Conservation (phyloP, 2,888 invertebrate genomes). For the Deroplatys truncata region DNA sequence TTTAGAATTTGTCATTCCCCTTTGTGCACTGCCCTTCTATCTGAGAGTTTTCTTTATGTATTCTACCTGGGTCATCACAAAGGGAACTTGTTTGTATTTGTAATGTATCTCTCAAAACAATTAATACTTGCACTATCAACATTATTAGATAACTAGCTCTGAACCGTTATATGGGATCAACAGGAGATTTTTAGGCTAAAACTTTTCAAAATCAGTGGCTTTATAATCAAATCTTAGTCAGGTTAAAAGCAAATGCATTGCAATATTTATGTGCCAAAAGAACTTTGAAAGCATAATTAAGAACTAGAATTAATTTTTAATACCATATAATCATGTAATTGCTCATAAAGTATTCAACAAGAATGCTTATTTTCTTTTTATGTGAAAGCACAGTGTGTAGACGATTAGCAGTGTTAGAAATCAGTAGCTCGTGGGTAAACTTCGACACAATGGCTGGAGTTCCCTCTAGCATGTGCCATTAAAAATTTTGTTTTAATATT, state of each 20-base stretch:
- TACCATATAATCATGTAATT: background rate
- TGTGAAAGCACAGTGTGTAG: background rate
- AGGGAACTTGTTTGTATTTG: conserved; percentile 3
- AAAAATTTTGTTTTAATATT: background rate
- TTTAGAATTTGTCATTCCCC: conserved; percentile 2
- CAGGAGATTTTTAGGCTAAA: background rate
- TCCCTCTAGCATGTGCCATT: background rate
- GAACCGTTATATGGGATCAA: background rate
- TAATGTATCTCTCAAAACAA: conserved; percentile 16
- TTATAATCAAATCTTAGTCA: background rate
- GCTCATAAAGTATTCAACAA: background rate
- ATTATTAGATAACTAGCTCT: background rate
- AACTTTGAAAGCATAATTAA: background rate
- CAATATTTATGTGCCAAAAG: conserved; percentile 15
- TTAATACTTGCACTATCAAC: background rate
- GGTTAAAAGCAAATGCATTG: background rate
- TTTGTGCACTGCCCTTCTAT: conserved; percentile 11
- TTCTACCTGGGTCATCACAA: conserved; percentile 7
- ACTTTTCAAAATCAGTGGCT: background rate
- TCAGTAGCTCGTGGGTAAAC: background rate
- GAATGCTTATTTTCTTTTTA: background rate
- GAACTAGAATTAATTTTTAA: background rate
- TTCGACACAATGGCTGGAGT: background rate
- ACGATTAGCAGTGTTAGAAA: background rate
- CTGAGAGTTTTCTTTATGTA: background rate